Percentiles rank a stretch among this genome's conserved stretches.
These are phyloP conservation scores for Calyptommatus sinebrachiatus DNA, from an alignment of 2,113 vertebrate species.

Conservation along the genomic window DNA sequence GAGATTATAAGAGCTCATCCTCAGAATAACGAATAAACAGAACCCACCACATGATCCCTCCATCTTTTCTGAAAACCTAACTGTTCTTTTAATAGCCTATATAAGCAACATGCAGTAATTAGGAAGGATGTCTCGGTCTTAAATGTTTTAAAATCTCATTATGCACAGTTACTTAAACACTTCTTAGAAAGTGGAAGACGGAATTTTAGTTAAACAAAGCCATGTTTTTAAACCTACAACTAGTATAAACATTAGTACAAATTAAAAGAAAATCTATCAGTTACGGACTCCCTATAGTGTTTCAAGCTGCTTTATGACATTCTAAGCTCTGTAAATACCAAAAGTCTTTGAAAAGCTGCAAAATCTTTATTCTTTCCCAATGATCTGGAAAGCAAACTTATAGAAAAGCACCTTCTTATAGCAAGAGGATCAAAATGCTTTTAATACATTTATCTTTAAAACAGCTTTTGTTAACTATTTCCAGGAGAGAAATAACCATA, in stretches of 20 bases:
- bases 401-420: constrained; percentile 65
- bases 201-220: constrained; percentile 65
- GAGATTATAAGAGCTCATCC: constrained; percentile 6
- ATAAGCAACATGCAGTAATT: constrained; percentile 11
- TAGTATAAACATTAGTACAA: constrained; percentile 62
- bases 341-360: constrained; percentile 62
- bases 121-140: constrained; percentile 4
- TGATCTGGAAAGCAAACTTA: constrained; percentile 60
- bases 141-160: constrained; percentile 55
- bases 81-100: not conserved
- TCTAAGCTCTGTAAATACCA: constrained; percentile 82
- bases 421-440: constrained; percentile 63
- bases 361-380: constrained; percentile 56
- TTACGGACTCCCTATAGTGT: constrained; percentile 69
- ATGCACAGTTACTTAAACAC: constrained; percentile 38
- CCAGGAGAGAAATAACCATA: constrained; percentile 68
- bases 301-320: constrained; percentile 80
- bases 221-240: constrained; percentile 56
- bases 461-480: constrained; percentile 63
- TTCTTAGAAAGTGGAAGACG: constrained; percentile 47
- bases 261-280: constrained; percentile 63
- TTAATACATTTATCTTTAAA: constrained; percentile 65
- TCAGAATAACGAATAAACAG: constrained; percentile 1
- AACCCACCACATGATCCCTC: not conserved
- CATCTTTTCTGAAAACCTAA: not conserved